Conservation (phyloP, 2,113 vertebrate species). For the Dryoscopus gambensis region DNA sequence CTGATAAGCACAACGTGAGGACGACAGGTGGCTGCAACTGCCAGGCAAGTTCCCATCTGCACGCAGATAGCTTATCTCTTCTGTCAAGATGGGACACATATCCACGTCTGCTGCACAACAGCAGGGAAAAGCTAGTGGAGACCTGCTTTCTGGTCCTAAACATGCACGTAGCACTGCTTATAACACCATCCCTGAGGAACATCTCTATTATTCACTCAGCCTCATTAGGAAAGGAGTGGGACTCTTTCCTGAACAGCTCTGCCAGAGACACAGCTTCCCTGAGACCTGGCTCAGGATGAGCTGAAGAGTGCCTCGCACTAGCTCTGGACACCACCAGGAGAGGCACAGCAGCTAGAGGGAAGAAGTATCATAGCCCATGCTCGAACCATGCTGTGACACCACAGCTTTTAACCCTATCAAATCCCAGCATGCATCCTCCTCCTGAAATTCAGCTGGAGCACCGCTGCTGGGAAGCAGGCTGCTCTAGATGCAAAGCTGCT, state of each 20-base stretch:
- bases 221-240: slow-evolving; percentile 10
- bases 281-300: background rate
- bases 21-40: background rate
- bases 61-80: background rate
- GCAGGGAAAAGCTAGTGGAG: background rate
- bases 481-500: background rate
- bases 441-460: background rate
- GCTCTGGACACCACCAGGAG: background rate
- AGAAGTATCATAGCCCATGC: background rate
- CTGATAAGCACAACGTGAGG: background rate
- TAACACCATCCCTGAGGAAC: background rate
- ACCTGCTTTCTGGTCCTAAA: background rate
- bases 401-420: background rate
- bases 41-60: background rate
- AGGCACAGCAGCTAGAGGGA: background rate
- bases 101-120: background rate
- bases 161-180: background rate
- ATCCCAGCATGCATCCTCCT: background rate
- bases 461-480: fast-evolving
- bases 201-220: background rate
- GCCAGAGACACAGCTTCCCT: background rate
- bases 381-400: background rate
- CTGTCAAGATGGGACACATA: slow-evolving; percentile 32
- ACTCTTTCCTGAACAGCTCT: slow-evolving; percentile 15
- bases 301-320: background rate